phyloP scores from a whole-genome alignment of 2,797 vertebrate genomes.

The Acanthurus tractus region DNA sequence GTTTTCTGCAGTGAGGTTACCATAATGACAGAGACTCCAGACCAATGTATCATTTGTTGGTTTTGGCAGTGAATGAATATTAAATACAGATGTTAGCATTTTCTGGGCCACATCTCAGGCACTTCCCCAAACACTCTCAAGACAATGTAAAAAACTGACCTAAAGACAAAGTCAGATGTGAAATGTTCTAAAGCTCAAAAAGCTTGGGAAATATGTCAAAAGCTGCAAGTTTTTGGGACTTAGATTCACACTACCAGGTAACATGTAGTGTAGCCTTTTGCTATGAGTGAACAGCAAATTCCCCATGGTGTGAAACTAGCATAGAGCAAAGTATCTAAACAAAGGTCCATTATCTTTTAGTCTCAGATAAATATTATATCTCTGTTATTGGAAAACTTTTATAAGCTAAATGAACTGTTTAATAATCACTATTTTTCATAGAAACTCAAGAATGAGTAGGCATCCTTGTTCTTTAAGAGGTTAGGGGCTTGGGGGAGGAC shows the following conservation, averaged over 20 bases:
- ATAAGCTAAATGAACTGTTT: constrained; percentile 6
- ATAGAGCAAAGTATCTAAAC: neutral
- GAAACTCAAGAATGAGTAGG: constrained; percentile 19
- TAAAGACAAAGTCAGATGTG: constrained; percentile 7
- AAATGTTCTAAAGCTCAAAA: constrained; percentile 6
- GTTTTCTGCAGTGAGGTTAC: constrained; percentile 62
- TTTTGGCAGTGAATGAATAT: constrained; percentile 51
- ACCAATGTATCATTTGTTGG: constrained; percentile 51
- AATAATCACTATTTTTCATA: constrained; percentile 23
- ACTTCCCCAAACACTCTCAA: constrained; percentile 6
- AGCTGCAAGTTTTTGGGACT: neutral
- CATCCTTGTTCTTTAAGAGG: neutral
- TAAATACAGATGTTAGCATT: constrained; percentile 42
- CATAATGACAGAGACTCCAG: constrained; percentile 41
- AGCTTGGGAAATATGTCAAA: neutral
- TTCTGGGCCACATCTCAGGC: constrained; percentile 21
- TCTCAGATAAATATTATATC: constrained; percentile 4
- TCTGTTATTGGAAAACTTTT: neutral
- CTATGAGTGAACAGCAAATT: neutral
- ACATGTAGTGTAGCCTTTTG: neutral
- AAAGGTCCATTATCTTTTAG: neutral
- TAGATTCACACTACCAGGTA: neutral
- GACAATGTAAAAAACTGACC: constrained; percentile 14
- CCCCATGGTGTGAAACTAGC: neutral
- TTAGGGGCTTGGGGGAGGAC: neutral